Conservation (phyloP, 2,113 vertebrate species). For the Macrotis lagotis region DNA sequence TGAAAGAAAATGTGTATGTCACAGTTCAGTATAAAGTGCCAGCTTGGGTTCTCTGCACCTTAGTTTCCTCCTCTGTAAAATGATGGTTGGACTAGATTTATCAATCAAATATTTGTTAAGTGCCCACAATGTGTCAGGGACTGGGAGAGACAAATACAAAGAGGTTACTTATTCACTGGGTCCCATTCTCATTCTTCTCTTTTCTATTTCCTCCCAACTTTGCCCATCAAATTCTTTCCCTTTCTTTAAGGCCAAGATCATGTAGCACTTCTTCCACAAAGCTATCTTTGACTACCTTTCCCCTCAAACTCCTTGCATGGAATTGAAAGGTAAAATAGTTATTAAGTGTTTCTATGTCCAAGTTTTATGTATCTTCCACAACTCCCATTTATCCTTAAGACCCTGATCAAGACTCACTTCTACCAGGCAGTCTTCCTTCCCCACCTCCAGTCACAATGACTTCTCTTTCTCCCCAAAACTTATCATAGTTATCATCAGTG, state of each 20-base stretch:
- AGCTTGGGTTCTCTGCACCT: background rate
- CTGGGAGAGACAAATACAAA: background rate
- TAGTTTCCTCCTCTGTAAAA: no score
- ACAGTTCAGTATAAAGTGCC: background rate
- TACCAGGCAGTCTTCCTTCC: background rate
- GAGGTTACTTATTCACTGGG: no score
- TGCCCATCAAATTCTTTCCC: background rate
- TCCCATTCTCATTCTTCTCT: background rate
- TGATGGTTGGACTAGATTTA: background rate
- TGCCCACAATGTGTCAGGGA: no score
- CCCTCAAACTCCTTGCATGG: background rate
- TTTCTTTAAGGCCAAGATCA: background rate
- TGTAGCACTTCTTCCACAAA: background rate
- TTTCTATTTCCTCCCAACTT: background rate
- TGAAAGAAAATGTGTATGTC: background rate
- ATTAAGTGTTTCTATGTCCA: background rate
- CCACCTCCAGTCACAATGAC: background rate
- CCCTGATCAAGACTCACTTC: background rate
- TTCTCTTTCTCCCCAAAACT: background rate
- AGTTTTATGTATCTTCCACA: background rate
- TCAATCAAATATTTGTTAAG: background rate
- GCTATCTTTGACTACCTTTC: background rate
- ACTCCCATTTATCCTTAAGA: background rate
- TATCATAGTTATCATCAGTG: background rate
- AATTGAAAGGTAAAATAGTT: background rate